Base-by-base conservation (phyloP, 2,797 vertebrate species). In the Anableps anableps region DNA sequence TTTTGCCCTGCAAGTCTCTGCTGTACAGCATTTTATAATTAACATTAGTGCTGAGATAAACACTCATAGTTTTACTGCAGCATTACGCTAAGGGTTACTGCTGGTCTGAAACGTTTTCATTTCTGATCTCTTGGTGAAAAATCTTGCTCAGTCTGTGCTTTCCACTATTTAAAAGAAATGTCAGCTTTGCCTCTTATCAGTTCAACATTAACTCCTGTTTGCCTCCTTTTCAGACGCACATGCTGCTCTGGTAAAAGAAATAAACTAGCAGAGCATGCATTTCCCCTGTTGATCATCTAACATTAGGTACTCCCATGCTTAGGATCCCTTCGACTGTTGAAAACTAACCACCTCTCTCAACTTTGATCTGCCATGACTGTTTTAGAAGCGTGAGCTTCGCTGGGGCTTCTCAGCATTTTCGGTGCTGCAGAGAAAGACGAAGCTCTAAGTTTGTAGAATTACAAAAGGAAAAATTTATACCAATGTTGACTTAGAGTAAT, bases 141-240 rank as follows among this genome's bases (percentile, higher is more conserved):
- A 0, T 13, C 3, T 66, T 66, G 34, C 60, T 13, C 60, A 34
- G 31, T 36, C 34, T 36, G 55, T 16, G 1, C 34, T 23, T 68
- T 68, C 19, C 41, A 4, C 36, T 38, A 1, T 19, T 38, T 38
- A 26, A 66, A 38, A 36, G 19, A 13, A 45, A 21, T 31, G 45
- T 66, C 41, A 45, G 13, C 41, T 3, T 45, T 0, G 23, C 26
- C 21, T 29, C 41, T 36, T 17, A 3, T 43, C 13, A 45, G 13
- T 71, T 71, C 26, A 45, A 29, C 26, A 71, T 47, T 79, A 60
- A 72, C 34, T 17, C 71, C 66, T 76, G 50, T 68, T 73, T 79
- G 75, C 41, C 36, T 2, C 7, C 19, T 47, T 26, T 36, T 36
- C 79, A 70, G 55, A 76, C 66, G n/a, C 68, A 47, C 29, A 41